phyloP scores from a whole-genome alignment of 2,113 vertebrate genomes.

The Oryzias curvinotus region DNA sequence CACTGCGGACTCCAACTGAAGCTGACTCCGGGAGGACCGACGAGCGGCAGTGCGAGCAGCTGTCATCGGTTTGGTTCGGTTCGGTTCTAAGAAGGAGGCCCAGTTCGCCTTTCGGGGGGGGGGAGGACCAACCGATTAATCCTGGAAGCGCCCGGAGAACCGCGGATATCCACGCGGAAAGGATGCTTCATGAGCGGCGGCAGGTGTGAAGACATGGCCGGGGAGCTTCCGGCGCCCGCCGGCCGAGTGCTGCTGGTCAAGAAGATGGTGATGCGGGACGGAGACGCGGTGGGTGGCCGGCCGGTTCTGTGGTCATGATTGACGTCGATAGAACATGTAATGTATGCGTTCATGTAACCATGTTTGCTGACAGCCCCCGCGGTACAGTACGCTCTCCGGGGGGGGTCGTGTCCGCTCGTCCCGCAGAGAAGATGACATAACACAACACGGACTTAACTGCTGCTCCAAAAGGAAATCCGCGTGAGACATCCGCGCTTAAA shows the following conservation, averaged over 20 bases:
- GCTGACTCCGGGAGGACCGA: too few species aligned
- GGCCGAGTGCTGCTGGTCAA: conserved; percentile 79
- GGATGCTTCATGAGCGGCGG: conserved; percentile 73
- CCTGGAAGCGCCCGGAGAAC: conserved; percentile 73
- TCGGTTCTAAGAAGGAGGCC: conserved; percentile 16
- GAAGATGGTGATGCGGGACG: conserved; percentile 80
- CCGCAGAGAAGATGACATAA: conserved; percentile 17
- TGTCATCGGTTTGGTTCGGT: neutral
- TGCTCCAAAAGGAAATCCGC: neutral
- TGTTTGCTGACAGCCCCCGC: neutral
- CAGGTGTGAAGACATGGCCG: conserved; percentile 73
- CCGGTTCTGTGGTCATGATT: too few species aligned
- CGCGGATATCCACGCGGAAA: conserved; percentile 76
- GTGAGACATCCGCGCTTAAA: too few species aligned
- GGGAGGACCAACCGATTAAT: conserved; percentile 39
- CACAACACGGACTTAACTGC: conserved; percentile 1
- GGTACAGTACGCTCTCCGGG: too few species aligned
- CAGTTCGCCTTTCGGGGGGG: conserved; percentile 28
- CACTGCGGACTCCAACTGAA: too few species aligned
- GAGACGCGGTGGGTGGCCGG: conserved; percentile 64
- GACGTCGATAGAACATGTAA: too few species aligned
- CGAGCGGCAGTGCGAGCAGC: too few species aligned
- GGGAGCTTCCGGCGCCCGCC: conserved; percentile 45
- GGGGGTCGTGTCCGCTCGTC: too few species aligned
- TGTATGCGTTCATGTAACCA: too few species aligned